These are phyloP conservation scores for Xestia rhomboidea DNA, from an alignment of 2,888 invertebrate genomes.

Conservation along the genomic window DNA sequence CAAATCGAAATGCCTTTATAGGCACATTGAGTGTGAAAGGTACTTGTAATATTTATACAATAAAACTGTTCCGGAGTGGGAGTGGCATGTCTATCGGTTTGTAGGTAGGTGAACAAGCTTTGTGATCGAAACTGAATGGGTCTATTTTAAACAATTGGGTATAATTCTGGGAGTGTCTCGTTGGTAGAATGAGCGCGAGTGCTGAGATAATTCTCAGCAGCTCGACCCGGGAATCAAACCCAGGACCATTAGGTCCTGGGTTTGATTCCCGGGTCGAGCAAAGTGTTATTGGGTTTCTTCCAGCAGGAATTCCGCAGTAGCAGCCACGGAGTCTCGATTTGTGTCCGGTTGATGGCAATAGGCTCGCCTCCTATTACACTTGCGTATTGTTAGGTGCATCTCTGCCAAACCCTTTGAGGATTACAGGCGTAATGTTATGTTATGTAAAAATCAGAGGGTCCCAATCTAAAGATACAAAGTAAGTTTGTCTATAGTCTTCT, in stretches of 20 bases:
- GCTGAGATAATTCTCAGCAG: too few species aligned
- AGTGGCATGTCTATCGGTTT: conserved; percentile 24
- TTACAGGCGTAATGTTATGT: background rate
- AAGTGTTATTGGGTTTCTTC: background rate
- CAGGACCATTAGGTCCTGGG: background rate
- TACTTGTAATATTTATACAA: conserved; percentile 52
- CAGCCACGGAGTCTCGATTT: background rate
- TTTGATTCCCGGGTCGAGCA: background rate
- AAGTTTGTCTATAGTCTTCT: background rate
- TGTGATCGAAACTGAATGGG: background rate
- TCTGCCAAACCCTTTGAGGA: background rate
- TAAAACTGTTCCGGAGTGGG: conserved; percentile 47
- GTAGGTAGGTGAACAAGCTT: background rate
- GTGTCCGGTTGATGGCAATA: background rate
- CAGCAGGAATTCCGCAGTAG: background rate
- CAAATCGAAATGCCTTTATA: conserved; percentile 55
- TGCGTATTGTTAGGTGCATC: background rate
- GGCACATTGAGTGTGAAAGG: conserved; percentile 49
- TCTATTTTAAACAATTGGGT: background rate
- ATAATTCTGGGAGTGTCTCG: background rate
- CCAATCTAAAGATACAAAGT: background rate
- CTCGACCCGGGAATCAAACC: too few species aligned
- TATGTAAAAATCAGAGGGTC: background rate
- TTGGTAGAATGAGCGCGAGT: background rate
- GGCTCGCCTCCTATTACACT: background rate